These are phyloP conservation scores for Alethe diademata DNA, from an alignment of 2,113 vertebrate species.

Conservation along the genomic window DNA sequence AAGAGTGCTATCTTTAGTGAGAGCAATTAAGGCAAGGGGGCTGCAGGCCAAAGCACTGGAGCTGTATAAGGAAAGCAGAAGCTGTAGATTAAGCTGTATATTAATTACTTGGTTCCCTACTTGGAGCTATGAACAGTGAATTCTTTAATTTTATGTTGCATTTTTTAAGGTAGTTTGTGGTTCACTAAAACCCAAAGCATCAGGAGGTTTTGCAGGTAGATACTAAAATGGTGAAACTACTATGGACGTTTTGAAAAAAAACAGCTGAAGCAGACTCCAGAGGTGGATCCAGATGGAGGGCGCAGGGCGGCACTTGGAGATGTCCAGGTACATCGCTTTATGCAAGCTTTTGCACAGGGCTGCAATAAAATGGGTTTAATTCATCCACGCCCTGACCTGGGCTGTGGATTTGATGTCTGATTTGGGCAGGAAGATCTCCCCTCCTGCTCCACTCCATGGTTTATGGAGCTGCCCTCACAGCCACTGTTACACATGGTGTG, in stretches of 20 bases:
- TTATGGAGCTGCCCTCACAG: background rate
- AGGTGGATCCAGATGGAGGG: background rate
- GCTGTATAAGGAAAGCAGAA: slow-evolving; percentile 1
- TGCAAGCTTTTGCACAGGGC: background rate
- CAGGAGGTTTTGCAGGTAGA: background rate
- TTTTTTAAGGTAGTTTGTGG: slow-evolving; percentile 43
- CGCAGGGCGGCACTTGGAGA: background rate
- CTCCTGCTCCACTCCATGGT: background rate
- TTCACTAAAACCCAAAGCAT: background rate
- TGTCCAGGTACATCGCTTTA: background rate
- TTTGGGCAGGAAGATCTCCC: background rate
- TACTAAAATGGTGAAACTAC: background rate
- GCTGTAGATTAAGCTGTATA: slow-evolving; percentile 57
- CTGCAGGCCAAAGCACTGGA: slow-evolving; percentile 64
- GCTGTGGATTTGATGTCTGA: background rate
- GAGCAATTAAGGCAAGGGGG: slow-evolving; percentile 67
- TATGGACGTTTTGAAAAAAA: background rate
- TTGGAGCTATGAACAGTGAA: slow-evolving; percentile 37
- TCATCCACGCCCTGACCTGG: rapidly evolving
- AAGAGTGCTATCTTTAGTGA: slow-evolving; percentile 59
- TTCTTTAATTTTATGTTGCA: slow-evolving; percentile 22
- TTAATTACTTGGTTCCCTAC: slow-evolving; percentile 46
- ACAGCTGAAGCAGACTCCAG: background rate
- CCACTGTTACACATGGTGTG: background rate
- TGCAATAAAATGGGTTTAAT: background rate